Evolutionary conservation across 30 jellyfish, hydroid and myxozoan genomes (phyloP), one percentile per base, ranked within the genome.

Genomic region (Aurelia aurita complex sp. Pacific): DNA sequence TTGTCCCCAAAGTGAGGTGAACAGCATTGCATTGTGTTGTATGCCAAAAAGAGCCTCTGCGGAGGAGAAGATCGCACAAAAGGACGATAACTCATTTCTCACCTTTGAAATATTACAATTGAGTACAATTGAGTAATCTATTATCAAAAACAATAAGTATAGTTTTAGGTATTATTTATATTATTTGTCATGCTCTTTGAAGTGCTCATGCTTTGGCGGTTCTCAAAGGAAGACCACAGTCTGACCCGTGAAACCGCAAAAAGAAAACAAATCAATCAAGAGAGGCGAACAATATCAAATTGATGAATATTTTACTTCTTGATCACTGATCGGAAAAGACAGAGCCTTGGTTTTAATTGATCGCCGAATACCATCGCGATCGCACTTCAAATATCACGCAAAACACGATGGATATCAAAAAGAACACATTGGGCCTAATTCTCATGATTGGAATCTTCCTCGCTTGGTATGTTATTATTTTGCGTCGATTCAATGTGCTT

Each of bases 241-340:
- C 34, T 38, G 63, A 53, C 57, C 85, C 50, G 17, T 54, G 29
- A 78, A 62, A 78, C 88, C 88, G 79, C 88, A 78, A 23, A 78
- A 78, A 42, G 88, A 78, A 78, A 78, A 78, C 88, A 78, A 18
- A 78, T 63, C 23, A 51, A 35, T 42, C 9, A 36, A 70, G 80
- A 70, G 64, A 61, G 64, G 59, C 29, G 38, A 15, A 70, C 80
- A 52, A 57, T 70, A 70, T 70, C 54, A 70, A 70, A 33, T 70
- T 46, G 80, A 33, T 70, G 54, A 52, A 70, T 70, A 70, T 70
- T 78, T 63, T 46, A 67, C 33, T 67, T 40, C 70, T 10, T 76
- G 46, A 61, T 64, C 88, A 62, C 34, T 23, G 67, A 42, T 78
- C 79, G 40, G 33, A 52, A n/a, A 19, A 63, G 70, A 46, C 46